Conservation (phyloP, 2,888 invertebrate genomes). For the Octonoba sinensis region DNA sequence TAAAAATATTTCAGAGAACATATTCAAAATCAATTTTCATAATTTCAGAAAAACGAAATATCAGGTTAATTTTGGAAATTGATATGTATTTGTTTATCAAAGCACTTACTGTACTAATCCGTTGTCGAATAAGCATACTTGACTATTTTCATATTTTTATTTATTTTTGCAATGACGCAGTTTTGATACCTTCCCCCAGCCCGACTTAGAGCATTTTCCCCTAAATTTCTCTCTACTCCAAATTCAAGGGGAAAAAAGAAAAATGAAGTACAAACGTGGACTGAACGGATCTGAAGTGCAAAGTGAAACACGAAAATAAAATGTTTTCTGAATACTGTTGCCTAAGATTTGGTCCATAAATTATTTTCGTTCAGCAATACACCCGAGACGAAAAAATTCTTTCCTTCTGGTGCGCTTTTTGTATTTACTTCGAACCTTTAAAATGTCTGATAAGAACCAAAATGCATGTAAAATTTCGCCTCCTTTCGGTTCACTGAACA, state of each 20-base stretch:
- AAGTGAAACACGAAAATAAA: neutral
- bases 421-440: constrained; percentile 22
- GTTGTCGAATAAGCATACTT: no score
- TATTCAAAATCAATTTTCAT: no score
- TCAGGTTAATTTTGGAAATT: no score
- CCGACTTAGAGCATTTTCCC: neutral
- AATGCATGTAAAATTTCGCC: neutral
- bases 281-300: neutral
- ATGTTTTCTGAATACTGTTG: constrained; percentile 24
- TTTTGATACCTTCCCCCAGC: no score
- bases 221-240: neutral
- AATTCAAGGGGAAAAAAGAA: neutral
- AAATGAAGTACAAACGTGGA: neutral
- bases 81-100: no score
- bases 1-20: no score
- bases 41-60: no score
- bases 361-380: constrained; percentile 18
- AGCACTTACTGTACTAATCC: no score
- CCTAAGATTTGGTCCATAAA: constrained; percentile 24
- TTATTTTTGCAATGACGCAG: no score
- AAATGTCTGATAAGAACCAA: constrained; percentile 9
- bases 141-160: no score
- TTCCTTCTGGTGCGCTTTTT: constrained; percentile 10
- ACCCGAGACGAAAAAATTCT: neutral
- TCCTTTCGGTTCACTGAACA: no score